These are phyloP conservation scores for Cordilura impudica DNA, from an alignment of 2,888 invertebrate species.

Conservation along the genomic window DNA sequence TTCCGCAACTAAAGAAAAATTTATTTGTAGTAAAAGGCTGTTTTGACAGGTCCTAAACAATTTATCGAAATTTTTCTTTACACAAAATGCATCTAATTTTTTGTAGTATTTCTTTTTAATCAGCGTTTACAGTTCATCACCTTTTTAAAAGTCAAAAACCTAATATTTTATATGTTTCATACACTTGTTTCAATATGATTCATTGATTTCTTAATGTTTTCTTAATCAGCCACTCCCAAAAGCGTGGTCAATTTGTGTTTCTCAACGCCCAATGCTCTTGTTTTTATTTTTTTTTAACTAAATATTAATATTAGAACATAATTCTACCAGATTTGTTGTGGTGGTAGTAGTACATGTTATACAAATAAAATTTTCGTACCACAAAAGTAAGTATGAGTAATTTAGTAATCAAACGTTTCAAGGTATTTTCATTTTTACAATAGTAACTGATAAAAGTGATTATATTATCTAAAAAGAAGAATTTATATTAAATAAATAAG, in stretches of 20 bases:
- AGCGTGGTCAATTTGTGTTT: constrained; percentile 28
- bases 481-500: no score
- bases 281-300: no score
- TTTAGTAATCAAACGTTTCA: constrained; percentile 53
- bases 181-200: neutral
- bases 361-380: neutral
- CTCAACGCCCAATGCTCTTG: neutral
- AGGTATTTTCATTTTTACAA: constrained; percentile 19
- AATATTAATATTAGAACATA: neutral
- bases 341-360: neutral
- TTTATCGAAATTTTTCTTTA: no score
- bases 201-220: constrained; percentile 2
- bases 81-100: no score
- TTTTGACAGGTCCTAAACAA: no score
- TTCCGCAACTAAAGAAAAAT: no score
- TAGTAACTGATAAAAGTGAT: neutral
- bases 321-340: neutral
- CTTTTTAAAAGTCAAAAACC: no score
- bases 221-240: constrained; percentile 56
- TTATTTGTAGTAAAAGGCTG: no score
- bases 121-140: no score
- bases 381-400: constrained; percentile 37
- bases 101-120: neutral
- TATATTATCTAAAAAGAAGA: no score
- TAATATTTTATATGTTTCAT: no score